Base-by-base conservation (phyloP, 1,140 invertebrate species). In the Eciton burchellii region DNA sequence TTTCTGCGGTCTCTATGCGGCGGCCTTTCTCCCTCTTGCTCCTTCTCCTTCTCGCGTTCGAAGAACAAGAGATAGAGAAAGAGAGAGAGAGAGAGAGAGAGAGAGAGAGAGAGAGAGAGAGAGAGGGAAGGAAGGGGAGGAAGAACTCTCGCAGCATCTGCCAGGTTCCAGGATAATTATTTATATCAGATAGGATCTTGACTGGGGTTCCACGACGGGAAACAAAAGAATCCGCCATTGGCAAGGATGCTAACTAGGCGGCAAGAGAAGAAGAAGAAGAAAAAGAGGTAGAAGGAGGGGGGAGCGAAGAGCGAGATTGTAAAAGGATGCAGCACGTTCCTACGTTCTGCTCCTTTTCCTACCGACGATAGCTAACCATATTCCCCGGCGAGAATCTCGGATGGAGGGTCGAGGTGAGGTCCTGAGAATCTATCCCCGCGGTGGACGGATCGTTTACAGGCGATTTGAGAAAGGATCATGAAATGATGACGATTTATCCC, bases 151-250 rank as follows among this genome's bases (percentile, higher is more conserved):
- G 89, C 84, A 88, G 89, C 90, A 91, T 91, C 87, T 92, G 91
- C 88, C 83, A 87, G 88, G 56, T 77, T 89, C 74, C 85, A 92
- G 90, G 92, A 94, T 93, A 93, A 93, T 94, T 93, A 94, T 93
- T 94, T 93, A 93, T 91, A 90, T 90, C 88, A 90, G 93, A 94
- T 93, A 93, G 92, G 90, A 94, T 94, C 93, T 93, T 84, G 90
- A 86, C 89, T 84, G 89, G 85, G 90, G 89, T 90, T 89, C 89
- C 85, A 84, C 77, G 73, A 70, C 86, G 88, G 89, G 91, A 93
- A 92, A 93, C 93, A 93, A 94, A 94, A 93, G 93, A 92, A 91
- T 91, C 89, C 86, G 83, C 21, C 83, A 73, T 74, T 62, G 83
- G 83, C 49, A 60, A 81, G 60, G 86, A 88, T 74, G 73, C 73